Conservation (phyloP, 2,797 vertebrate genomes). For the Crossoptilon crossoptilon region DNA sequence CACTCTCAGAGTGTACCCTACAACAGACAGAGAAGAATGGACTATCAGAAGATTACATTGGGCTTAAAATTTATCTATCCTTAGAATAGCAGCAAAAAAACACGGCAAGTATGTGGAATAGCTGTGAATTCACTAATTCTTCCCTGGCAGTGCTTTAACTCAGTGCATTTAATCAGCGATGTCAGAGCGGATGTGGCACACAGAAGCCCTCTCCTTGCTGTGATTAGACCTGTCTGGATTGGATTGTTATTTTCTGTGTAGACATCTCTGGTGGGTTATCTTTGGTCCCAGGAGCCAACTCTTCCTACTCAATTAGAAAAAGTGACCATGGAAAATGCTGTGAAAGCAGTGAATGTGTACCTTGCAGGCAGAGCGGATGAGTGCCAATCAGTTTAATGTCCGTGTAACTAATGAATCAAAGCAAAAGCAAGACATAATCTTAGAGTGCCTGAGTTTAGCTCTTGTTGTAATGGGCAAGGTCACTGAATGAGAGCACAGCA, state of each 20-base stretch:
- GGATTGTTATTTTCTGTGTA: background rate
- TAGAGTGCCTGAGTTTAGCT: background rate
- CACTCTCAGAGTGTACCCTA: background rate
- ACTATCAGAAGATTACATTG: background rate
- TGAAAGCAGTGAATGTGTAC: background rate
- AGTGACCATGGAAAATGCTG: background rate
- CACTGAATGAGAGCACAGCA: background rate
- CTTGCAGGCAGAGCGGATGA: background rate
- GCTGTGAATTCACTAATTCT: background rate
- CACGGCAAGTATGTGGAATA: background rate
- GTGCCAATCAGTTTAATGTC: conserved; percentile 13
- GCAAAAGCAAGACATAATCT: conserved; percentile 13
- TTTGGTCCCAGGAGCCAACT: background rate
- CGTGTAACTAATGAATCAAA: conserved; percentile 40
- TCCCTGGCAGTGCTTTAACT: background rate
- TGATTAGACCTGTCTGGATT: background rate
- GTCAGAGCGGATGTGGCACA: background rate
- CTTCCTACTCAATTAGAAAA: background rate
- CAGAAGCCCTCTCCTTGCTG: background rate
- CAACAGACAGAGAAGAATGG: background rate
- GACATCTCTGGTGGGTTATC: background rate
- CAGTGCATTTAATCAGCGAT: background rate
- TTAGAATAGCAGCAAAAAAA: background rate
- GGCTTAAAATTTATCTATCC: background rate
- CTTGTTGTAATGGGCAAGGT: background rate